Evolutionary conservation across 2,113 vertebrate genomes (phyloP), one percentile per base, ranked within the genome.

Genomic region (Butorides virescens): DNA sequence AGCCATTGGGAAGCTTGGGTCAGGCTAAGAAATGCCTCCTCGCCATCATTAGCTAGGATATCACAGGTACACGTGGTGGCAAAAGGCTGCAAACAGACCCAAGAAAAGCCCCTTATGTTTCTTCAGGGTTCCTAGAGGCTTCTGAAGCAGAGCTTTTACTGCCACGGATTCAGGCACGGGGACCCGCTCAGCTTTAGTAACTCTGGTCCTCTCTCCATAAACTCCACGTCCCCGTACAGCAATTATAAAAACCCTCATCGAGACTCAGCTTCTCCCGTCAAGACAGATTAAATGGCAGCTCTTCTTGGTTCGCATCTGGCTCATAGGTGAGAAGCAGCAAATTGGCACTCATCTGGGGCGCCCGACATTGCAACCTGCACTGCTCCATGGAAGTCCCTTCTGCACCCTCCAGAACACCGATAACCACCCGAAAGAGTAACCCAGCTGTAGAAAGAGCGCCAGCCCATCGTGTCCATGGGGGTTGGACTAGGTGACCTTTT

Each of bases 361-460:
- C n/a, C 1, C 49, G 6, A 9, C 52, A 9, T 5, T 4, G 10
- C 19, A 5, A 46, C 0, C 5, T 0, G 9, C 8, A 1, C 7
- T 26, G 56, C 7, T 7, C 47, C 5, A 1, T 3, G 5, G 1
- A 10, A 47, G 36, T 5, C 56, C 66, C 47, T 7, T 11, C 10
- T 5, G 6, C 72, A 47, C 13, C 32, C 79, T 32, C 56, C 56
- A 18, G 16, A 39, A 4, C 26, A 1, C 32, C 0, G 13, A n/a
- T 11, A 32, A 63, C 26, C 70, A 18, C 1, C 37, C 55, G 13
- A 39, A 34, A 49, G 25, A 32, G 1, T 2, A 13, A 5, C 62
- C 44, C 21, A 7, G 47, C 44, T 17, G 17, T 1, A 37, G 53
- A 13, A 11, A 27, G n/a, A 20, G 58, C 39, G 18, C 59, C 70